phyloP scores from a whole-genome alignment of 2,113 vertebrate species.

The Python bivittatus region DNA sequence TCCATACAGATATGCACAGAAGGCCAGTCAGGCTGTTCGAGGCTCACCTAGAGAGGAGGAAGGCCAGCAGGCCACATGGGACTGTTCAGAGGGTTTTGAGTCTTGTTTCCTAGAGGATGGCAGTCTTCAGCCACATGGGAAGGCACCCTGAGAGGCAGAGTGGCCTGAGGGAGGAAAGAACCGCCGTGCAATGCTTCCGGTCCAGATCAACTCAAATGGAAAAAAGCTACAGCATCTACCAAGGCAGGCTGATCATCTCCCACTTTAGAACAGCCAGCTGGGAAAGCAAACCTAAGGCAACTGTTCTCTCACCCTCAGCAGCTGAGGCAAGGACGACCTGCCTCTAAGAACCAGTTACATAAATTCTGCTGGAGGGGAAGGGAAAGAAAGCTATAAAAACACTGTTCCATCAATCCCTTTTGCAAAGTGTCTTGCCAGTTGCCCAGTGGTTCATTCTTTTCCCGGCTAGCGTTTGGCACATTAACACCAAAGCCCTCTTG shows the following conservation, averaged over 20 bases:
- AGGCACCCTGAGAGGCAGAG: not conserved
- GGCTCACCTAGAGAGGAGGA: too few relatives aligned
- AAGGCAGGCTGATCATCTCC: slow-evolving; percentile 23
- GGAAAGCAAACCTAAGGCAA: slow-evolving; percentile 47
- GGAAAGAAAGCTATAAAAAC: not conserved
- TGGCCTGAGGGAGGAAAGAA: not conserved
- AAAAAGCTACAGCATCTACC: slow-evolving; percentile 19
- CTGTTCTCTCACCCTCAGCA: slow-evolving; percentile 44
- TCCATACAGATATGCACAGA: too few relatives aligned
- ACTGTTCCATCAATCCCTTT: slow-evolving; percentile 59
- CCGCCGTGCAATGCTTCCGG: slow-evolving; percentile 18
- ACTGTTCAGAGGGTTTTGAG: not conserved
- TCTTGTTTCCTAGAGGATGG: not conserved
- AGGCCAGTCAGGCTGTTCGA: too few relatives aligned
- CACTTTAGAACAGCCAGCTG: slow-evolving; percentile 47
- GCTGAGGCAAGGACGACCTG: slow-evolving; percentile 10
- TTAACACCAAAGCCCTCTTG: slow-evolving; percentile 45
- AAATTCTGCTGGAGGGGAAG: not conserved
- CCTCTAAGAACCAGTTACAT: too few relatives aligned
- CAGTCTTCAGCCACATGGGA: not conserved
- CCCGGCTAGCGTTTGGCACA: slow-evolving; percentile 52
- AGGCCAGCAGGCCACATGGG: not conserved
- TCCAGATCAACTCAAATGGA: slow-evolving; percentile 19
- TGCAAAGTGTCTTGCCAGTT: slow-evolving; percentile 42
- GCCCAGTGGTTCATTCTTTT: slow-evolving; percentile 29